Base-by-base conservation (phyloP, 2,888 invertebrate species). In the Urechis unicinctus region DNA sequence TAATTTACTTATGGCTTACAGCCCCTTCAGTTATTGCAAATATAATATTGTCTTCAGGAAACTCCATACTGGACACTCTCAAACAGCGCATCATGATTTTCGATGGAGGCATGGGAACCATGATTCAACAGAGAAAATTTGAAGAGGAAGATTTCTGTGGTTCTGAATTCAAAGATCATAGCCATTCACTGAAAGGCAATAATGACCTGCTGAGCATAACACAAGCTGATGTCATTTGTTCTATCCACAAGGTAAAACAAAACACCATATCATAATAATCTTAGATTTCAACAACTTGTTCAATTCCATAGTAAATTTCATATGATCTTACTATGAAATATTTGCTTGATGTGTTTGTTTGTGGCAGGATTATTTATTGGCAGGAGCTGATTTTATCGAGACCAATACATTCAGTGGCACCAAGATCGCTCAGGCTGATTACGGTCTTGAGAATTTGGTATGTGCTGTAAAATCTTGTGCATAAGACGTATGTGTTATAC, bases 61-160 rank as follows among this genome's bases (percentile, higher is more conserved):
- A n/a, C n/a, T n/a, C n/a, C n/a, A n/a, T n/a, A n/a, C n/a, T n/a
- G n/a, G n/a, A n/a, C n/a, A 68, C 69, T 5, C 55, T 79, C 49
- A 63, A 65, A 57, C 64, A 79, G 53, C 68, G 81, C 29, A 81
- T 82, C 53, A 73, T 82, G 71, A 73, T 82, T 22, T 77, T 82
- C 62, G 82, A 82, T 73, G 82, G 83, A 31, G 83, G 81, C 6
- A 83, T 83, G 83, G 83, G 83, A n/a, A 83, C 83, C 3, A 83
- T 83, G 83, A 82, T 83, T 50, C 78, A 83, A 64, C 67, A 73
- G 51, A 72, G 80, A 52, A 68, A 72, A 48, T 70, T 83, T 53
- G 78, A 78, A 45, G 83, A 83, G 61, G 75, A 78, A 31, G 82
- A 82, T 63, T 83, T 81, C 66, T 67, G 81, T 36, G 79, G 78